Base-by-base conservation (phyloP, 2,888 invertebrate species). In the Patella caerulea region DNA sequence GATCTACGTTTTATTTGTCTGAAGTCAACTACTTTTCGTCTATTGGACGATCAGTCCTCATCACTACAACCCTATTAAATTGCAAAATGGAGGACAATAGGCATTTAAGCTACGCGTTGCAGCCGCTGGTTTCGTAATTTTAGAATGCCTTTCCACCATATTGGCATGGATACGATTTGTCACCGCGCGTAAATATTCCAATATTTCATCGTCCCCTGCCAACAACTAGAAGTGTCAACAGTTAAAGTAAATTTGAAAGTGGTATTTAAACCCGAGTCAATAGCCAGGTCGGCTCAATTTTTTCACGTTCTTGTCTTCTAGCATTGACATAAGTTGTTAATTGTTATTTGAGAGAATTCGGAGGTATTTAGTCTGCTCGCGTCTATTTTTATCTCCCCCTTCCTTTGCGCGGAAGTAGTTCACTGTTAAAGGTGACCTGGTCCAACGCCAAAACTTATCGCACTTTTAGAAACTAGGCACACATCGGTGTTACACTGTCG, bases 261-360 rank as follows among this genome's bases (percentile, higher is more conserved):
- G 19, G 19, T 65, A 65, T 65, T 65, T 65, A 65, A 24, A 65
- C 65, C 12, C 19, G 65, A 65, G 24, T 19, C 19, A n/a, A 65
- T 24, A 65, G 65, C 24, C 65, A 65, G 24, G 24, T 24, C 65
- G 65, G 24, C 65, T 65, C 65, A 14, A 65, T 15, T 65, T 65
- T 65, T 65, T 65, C 65, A 65, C 65, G 65, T 65, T 24, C 65
- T 65, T 65, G 24, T 12, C 19, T 65, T 24, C 65, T 14, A 65
- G 11, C 65, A 65, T 65, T 65, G 65, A 65, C 65, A 65, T 65
- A 65, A 65, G 19, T 65, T 24, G 65, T 65, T 65, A 65, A 65
- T 65, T 19, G 19, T 24, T 65, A 24, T 65, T 65, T 19, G 65
- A 24, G 19, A 24, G 19, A 65, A 65, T 65, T 65, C 19, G 24